A percentile compares a stretch with the other conserved stretches of the same genome.
Conservation (phyloP, 2,888 invertebrate species). For the Nymphalis urticae region DNA sequence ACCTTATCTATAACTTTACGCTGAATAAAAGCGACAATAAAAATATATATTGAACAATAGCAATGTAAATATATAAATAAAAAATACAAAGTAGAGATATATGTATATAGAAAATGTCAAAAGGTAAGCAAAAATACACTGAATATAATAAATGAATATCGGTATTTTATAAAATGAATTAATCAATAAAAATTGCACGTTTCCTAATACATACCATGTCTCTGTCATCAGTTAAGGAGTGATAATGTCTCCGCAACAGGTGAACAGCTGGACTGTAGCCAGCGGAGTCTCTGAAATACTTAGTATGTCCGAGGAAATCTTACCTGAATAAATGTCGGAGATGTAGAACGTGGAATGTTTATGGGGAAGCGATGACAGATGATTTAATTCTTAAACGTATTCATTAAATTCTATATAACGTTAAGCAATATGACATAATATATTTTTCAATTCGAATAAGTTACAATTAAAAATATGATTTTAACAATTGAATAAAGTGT, state of each 20-base stretch:
- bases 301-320: constrained; percentile 19
- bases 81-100: too few species aligned
- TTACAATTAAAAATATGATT: neutral
- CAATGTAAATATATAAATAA: too few species aligned
- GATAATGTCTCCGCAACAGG: constrained; percentile 52
- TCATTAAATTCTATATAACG: neutral
- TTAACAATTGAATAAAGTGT: neutral
- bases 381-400: neutral
- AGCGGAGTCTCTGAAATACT: constrained; percentile 35
- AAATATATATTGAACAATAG: too few species aligned
- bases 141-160: too few species aligned
- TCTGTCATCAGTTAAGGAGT: constrained; percentile 33
- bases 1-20: too few species aligned
- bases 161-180: neutral
- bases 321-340: constrained; percentile 23
- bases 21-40: too few species aligned
- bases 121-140: too few species aligned
- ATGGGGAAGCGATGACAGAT: constrained; percentile 1
- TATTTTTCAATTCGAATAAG: too few species aligned
- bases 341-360: constrained; percentile 8
- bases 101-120: too few species aligned
- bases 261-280: constrained; percentile 52
- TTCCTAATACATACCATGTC: constrained; percentile 40
- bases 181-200: neutral
- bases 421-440: neutral